phyloP scores from a whole-genome alignment of 2,797 vertebrate genomes.

The Lacerta agilis region DNA sequence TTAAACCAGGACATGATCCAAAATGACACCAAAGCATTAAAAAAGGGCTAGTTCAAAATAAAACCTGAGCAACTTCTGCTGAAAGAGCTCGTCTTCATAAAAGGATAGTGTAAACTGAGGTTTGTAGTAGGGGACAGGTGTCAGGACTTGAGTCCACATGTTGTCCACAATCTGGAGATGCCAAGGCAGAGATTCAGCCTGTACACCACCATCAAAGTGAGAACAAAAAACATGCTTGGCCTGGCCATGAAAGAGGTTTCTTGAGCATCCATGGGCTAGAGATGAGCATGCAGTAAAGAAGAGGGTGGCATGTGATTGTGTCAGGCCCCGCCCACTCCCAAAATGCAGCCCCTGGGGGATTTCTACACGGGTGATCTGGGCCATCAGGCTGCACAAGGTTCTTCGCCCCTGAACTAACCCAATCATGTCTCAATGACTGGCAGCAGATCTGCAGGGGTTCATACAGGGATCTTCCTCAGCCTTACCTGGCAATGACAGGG shows the following conservation, averaged over 20 bases:
- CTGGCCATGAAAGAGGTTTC: background rate
- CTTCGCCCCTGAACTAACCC: background rate
- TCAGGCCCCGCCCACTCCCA: too few species aligned
- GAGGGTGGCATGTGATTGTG: background rate
- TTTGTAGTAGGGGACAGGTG: background rate
- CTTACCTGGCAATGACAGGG: background rate
- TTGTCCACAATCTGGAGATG: background rate
- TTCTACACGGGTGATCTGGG: too few species aligned
- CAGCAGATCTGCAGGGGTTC: background rate
- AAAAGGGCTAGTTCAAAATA: too few species aligned
- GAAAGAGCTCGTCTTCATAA: too few species aligned
- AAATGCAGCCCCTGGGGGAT: background rate
- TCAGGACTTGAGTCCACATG: background rate
- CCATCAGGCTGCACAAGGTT: too few species aligned
- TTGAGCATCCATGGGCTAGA: background rate
- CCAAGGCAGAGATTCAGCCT: background rate
- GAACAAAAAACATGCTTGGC: too few species aligned
- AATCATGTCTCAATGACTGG: background rate
- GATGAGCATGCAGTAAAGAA: background rate
- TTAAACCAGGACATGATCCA: background rate
- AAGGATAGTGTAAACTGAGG: background rate
- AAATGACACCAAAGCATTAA: background rate
- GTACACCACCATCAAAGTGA: too few species aligned
- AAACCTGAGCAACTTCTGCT: too few species aligned
- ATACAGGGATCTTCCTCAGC: background rate